Percentiles rank a stretch among this genome's conserved stretches.
Conservation (phyloP, 2,113 vertebrate genomes). For the Gopherus evgoodei region DNA sequence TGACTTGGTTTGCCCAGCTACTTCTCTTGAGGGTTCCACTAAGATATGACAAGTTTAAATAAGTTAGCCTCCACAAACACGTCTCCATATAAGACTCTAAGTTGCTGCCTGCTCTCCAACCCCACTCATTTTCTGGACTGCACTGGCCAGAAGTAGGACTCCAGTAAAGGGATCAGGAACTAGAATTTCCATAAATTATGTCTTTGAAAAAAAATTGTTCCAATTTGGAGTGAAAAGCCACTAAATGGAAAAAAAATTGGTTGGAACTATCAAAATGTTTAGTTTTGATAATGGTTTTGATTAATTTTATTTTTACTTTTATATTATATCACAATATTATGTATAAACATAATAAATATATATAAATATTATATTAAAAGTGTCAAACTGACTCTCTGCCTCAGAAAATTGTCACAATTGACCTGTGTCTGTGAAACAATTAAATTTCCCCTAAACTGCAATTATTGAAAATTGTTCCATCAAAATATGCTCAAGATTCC, state of each 20-base stretch:
- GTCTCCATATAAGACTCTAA: neutral
- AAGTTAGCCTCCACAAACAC: neutral
- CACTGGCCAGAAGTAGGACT: neutral
- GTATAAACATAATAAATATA: too few species aligned
- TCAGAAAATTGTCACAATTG: neutral
- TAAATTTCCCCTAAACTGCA: neutral
- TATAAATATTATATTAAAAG: neutral
- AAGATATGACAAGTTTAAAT: neutral
- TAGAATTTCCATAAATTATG: neutral
- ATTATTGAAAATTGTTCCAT: neutral
- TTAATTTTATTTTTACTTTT: neutral
- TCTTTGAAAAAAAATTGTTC: neutral
- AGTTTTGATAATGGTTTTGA: neutral
- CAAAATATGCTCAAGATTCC: neutral
- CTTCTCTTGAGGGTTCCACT: neutral
- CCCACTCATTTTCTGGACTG: neutral
- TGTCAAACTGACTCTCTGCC: neutral
- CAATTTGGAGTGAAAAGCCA: neutral
- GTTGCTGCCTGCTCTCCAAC: neutral
- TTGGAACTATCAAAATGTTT: neutral
- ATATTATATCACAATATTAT: too few species aligned
- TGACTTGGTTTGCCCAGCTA: accelerated
- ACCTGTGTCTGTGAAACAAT: neutral
- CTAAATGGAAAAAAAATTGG: accelerated
- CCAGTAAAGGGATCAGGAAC: neutral